These are phyloP conservation scores for Pseudoips prasinana DNA, from an alignment of 2,888 invertebrate species.

Conservation along the genomic window DNA sequence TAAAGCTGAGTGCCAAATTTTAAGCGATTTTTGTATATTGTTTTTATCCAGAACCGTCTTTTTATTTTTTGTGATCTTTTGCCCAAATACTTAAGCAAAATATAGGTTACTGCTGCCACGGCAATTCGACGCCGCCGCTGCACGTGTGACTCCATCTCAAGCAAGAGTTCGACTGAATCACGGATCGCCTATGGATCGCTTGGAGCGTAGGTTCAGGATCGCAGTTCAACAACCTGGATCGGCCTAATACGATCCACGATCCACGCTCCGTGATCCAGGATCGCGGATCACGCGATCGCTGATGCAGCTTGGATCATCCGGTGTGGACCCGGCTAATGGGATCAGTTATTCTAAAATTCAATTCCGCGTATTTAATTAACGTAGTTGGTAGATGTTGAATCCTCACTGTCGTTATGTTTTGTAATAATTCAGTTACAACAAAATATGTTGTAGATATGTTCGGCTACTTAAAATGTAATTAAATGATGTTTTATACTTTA, in stretches of 20 bases:
- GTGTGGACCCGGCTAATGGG: background rate
- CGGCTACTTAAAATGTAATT: too few species aligned
- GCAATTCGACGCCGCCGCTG: slow-evolving; percentile 22
- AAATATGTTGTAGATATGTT: too few species aligned
- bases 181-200: slow-evolving; percentile 21
- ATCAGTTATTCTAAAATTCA: too few species aligned
- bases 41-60: slow-evolving; percentile 20
- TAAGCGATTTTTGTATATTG: slow-evolving; percentile 15
- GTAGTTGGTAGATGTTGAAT: too few species aligned
- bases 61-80: slow-evolving; percentile 18
- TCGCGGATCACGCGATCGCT: slow-evolving; percentile 9
- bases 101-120: slow-evolving; percentile 25
- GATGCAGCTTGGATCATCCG: slow-evolving; percentile 1
- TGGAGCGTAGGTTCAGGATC: slow-evolving; percentile 22
- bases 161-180: slow-evolving; percentile 23
- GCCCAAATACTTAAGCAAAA: too few species aligned
- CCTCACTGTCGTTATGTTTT: too few species aligned
- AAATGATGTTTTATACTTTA: too few species aligned
- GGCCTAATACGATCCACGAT: slow-evolving; percentile 12
- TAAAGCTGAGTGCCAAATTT: slow-evolving; percentile 14
- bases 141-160: slow-evolving; percentile 27
- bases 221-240: slow-evolving; percentile 17
- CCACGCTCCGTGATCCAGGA: slow-evolving; percentile 14
- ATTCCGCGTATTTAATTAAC: too few species aligned
- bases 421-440: too few species aligned